These are phyloP conservation scores for Chlorodrepanis virens DNA, from an alignment of 2,113 vertebrate species.

Conservation along the genomic window DNA sequence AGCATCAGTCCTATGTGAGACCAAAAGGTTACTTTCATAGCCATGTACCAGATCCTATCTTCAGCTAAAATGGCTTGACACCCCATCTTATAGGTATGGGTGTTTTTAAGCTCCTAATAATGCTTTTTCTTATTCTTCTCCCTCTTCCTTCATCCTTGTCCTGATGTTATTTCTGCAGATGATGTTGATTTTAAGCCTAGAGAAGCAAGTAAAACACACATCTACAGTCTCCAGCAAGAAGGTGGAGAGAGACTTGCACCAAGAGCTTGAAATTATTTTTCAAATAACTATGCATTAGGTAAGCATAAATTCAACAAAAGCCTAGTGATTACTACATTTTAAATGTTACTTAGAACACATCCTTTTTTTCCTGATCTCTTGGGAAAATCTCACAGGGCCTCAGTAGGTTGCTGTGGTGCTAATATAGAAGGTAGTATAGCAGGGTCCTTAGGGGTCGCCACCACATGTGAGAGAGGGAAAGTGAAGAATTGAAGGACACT, in stretches of 20 bases:
- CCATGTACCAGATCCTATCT: not conserved
- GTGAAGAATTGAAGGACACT: not conserved
- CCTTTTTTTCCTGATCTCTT: not conserved
- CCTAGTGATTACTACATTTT: not conserved
- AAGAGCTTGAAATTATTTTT: not conserved
- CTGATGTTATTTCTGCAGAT: not conserved
- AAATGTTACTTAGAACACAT: not conserved
- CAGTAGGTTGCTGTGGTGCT: not conserved
- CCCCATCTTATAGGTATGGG: not conserved
- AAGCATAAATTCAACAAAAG: not conserved
- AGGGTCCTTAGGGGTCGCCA: not conserved
- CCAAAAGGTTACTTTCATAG: not conserved
- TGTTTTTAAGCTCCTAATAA: not conserved
- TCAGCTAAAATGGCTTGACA: not conserved
- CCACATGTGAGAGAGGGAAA: not conserved
- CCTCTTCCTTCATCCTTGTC: not conserved
- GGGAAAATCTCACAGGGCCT: not conserved
- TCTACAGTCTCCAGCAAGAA: not conserved
- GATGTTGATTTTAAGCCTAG: not conserved
- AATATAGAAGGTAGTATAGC: not conserved
- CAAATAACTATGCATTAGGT: conserved; percentile 2
- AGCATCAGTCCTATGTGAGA: not conserved
- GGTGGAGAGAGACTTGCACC: not conserved
- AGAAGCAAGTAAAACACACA: not conserved
- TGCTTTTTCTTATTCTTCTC: not conserved